A percentile compares a stretch with the other conserved stretches of the same genome.
Conservation (phyloP, 2,888 invertebrate genomes). For the Chrysotoxum bicinctum region DNA sequence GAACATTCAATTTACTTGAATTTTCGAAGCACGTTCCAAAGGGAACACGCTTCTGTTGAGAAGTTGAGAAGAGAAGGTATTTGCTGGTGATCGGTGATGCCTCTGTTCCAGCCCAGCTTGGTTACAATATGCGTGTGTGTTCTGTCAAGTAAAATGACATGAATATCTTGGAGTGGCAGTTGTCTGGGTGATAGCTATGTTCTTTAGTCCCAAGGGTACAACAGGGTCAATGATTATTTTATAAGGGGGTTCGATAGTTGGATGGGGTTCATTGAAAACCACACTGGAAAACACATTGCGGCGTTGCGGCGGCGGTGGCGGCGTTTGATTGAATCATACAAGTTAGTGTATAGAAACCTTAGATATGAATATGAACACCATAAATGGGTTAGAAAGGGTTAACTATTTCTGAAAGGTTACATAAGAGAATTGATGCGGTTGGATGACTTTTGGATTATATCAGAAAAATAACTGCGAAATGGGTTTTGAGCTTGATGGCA, state of each 20-base stretch:
- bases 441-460: constrained; percentile 3
- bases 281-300: constrained; percentile 16
- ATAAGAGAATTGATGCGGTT: not conserved
- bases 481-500: not conserved
- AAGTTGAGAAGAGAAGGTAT: not conserved
- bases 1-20: constrained; percentile 63
- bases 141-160: constrained; percentile 44
- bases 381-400: constrained; percentile 11
- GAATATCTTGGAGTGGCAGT: constrained; percentile 31
- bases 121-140: constrained; percentile 38
- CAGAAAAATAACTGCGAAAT: not conserved
- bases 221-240: constrained; percentile 39
- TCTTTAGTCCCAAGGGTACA: not conserved
- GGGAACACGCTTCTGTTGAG: constrained; percentile 24
- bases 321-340: constrained; percentile 19
- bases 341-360: not conserved
- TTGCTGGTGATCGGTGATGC: constrained; percentile 10
- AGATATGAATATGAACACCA: not conserved
- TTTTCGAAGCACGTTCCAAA: constrained; percentile 51
- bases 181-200: constrained; percentile 22
- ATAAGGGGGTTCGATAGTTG: not conserved
- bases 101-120: constrained; percentile 23
- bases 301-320: no score
- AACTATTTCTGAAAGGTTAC: not conserved
- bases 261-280: constrained; percentile 4